Conservation (phyloP, 1,140 invertebrate genomes). For the Leptopilina boulardi region DNA sequence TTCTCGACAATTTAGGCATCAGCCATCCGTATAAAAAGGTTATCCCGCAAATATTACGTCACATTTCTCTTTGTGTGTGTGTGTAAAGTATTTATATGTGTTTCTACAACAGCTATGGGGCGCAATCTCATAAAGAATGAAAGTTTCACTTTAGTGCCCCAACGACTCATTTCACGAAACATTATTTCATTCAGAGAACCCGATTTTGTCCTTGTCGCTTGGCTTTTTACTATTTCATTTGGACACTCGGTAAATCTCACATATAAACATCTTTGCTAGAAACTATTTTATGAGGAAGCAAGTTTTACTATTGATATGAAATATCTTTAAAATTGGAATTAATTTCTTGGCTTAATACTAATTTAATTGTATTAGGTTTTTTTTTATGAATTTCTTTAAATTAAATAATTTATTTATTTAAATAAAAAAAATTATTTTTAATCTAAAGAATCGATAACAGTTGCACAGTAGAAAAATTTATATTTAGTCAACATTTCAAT, state of each 20-base stretch:
- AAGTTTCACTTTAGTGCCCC: neutral
- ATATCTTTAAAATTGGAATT: too few species aligned
- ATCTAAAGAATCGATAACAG: too few species aligned
- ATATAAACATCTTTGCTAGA: neutral
- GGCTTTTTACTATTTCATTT: neutral
- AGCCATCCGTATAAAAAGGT: neutral
- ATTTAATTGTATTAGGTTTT: too few species aligned
- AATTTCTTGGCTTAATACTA: too few species aligned
- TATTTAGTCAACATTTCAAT: too few species aligned
- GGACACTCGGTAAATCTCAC: neutral
- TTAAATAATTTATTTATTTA: too few species aligned
- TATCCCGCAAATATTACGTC: slow-evolving; percentile 6
- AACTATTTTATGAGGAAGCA: too few species aligned
- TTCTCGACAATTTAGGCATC: slow-evolving; percentile 8
- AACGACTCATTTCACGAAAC: neutral
- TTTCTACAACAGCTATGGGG: neutral
- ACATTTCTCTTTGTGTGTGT: too few species aligned
- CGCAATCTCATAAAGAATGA: slow-evolving; percentile 26
- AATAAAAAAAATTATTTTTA: too few species aligned
- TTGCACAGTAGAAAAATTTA: too few species aligned
- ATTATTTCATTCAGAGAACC: neutral
- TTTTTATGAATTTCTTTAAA: too few species aligned
- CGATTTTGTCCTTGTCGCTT: neutral
- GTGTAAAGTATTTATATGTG: too few species aligned
- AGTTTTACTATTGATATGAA: neutral